Base-by-base conservation (phyloP, 2,797 vertebrate genomes). In the Australoheros facetus region DNA sequence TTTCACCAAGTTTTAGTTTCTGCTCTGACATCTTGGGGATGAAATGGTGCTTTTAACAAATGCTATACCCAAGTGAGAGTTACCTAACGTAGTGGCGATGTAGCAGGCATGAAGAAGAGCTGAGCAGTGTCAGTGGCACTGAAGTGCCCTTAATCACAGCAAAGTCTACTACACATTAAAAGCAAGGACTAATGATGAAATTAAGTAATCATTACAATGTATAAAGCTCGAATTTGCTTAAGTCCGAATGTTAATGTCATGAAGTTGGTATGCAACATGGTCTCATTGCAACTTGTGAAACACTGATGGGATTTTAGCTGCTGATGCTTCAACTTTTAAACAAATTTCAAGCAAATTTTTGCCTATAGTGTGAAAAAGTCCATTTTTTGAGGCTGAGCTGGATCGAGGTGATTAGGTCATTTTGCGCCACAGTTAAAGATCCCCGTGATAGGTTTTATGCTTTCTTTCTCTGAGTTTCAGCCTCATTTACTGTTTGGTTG, bases 11-110 rank as follows among this genome's bases (percentile, higher is more conserved):
- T 80, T 86, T 86, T 71, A 69, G 26, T 70, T 81, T 32, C 64
- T 78, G 45, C 5, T 4, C 80, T 79, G 78, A 86, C 84, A 82
- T 79, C 60, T 71, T 10, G 16, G 53, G 39, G 39, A 84, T 69
- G 76, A 89, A 81, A 83, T 73, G 34, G 32, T 26, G 45, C 84
- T 86, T 81, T 89, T 73, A 66, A 28, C 54, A 75, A 80, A 79
- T 79, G n/a, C 75, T 85, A 69, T 79, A 80, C 75, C 81, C 64
- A 5, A 37, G 84, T 86, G 56, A 70, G 81, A 51, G 78, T 72
- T 80, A 60, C 32, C 48, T 53, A 16, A 60, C 42, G 73, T 56
- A 55, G 28, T 23, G 5, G 72, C 2, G 3, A 78, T 66, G 59
- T 71, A 42, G 73, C 60, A 14, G 73, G 62, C 73, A 70, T 71